Percentiles rank a stretch among this genome's conserved stretches.
Evolutionary conservation across 2,888 invertebrate genomes (phyloP).

Genomic region (Luperina testacea): DNA sequence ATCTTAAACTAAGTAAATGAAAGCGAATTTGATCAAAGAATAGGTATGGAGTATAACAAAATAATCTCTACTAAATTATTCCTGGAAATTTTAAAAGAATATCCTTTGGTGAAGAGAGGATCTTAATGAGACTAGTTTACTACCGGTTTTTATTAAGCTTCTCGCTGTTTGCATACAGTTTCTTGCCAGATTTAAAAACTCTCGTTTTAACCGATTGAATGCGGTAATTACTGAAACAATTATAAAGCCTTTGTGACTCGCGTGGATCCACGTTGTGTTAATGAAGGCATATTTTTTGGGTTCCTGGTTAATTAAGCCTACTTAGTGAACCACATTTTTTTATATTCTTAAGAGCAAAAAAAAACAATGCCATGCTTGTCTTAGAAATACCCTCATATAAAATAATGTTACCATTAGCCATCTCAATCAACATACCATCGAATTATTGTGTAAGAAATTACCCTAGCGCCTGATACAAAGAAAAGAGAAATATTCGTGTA

Average conservation of each 20-base stretch:
- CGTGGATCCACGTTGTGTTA: neutral
- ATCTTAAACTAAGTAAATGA: neutral
- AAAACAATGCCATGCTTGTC: neutral
- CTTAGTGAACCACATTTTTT: neutral
- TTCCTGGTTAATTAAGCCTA: neutral
- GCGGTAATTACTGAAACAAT: neutral
- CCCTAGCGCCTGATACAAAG: constrained; percentile 41
- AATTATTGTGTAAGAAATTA: neutral
- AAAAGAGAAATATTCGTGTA: constrained; percentile 2
- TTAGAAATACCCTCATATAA: neutral
- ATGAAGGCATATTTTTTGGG: neutral
- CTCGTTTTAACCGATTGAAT: neutral
- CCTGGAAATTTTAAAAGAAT: neutral
- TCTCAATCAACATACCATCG: neutral
- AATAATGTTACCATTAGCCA: neutral
- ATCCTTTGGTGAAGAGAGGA: neutral
- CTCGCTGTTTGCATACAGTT: constrained; percentile 3
- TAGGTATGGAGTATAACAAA: neutral
- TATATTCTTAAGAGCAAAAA: neutral
- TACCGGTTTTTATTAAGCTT: neutral
- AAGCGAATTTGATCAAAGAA: neutral
- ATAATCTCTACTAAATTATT: neutral
- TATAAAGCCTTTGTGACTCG: neutral
- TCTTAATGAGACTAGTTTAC: neutral
- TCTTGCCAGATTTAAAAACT: neutral